Evolutionary conservation across 1,140 invertebrate genomes (phyloP), one percentile per base, ranked within the genome.

Genomic region (Nymphalis io): DNA sequence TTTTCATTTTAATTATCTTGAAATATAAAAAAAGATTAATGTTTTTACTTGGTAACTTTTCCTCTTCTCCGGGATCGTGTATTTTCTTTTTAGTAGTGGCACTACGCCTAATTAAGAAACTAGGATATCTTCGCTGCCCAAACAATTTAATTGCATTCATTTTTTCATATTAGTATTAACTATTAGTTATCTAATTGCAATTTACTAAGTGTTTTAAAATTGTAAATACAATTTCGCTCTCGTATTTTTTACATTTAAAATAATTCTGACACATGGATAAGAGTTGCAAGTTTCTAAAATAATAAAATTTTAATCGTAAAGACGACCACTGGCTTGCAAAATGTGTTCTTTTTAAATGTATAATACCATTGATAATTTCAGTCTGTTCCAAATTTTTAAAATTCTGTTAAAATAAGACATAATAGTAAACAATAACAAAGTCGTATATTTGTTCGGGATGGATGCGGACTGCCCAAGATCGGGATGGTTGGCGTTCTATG

Each of bases 1-100:
- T 8, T 33, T 33, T 8, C n/a, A n/a, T n/a, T 1, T 33, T 8
- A 33, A 44, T 44, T 0, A 44, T n/a, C 40, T 44, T n/a, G 27
- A 33, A 44, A 44, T 44, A 4, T 44, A 44, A 13, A 48, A 18
- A 48, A 48, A 21, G 13, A 21, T 23, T 12, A 57, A 58, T 40
- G n/a, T 58, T 40, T 60, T 79, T 78, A 90, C 87, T 88, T 79
- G 89, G 87, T 65, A 91, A 72, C 55, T 81, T 72, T 48, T 89
- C 83, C 44, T 89, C 87, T 73, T 89, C 86, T 60, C 80, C 72
- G 0, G 82, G 81, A 66, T 86, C 82, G 2, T 78, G 74, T 48
- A 89, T 83, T 82, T 90, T 89, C 79, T 89, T 88, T 68, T 86
- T 91, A 18, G 81, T 85, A 13, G 87, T 89, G 13, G 73, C 83